Conservation (phyloP, 2,888 invertebrate genomes). For the Protodeltote pygarga region DNA sequence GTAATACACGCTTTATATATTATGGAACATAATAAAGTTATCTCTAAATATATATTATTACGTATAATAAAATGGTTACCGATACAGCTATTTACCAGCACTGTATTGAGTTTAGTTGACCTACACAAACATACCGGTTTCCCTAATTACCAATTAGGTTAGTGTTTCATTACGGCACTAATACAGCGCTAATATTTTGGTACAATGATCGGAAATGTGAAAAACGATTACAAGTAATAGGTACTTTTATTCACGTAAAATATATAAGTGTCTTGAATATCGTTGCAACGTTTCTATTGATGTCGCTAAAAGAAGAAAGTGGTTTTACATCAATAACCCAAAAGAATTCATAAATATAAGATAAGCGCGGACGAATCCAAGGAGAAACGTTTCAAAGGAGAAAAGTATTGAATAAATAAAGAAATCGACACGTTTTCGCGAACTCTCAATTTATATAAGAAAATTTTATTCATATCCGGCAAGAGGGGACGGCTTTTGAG, state of each 20-base stretch:
- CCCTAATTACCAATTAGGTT: constrained; percentile 24
- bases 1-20: too few species aligned
- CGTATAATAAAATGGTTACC: constrained; percentile 18
- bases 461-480: constrained; percentile 81
- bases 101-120: constrained; percentile 38
- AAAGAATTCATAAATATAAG: constrained; percentile 78
- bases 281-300: constrained; percentile 44
- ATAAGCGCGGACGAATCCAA: constrained; percentile 75
- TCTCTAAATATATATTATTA: constrained; percentile 11
- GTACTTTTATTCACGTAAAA: constrained; percentile 16
- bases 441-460: constrained; percentile 83
- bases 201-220: constrained; percentile 1
- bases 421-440: constrained; percentile 84
- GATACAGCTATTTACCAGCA: constrained; percentile 23
- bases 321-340: constrained; percentile 68
- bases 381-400: constrained; percentile 76
- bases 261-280: constrained; percentile 14
- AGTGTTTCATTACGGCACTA: constrained; percentile 31
- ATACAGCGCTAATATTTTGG: not conserved
- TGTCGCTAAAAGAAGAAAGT: constrained; percentile 61
- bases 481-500: constrained; percentile 73
- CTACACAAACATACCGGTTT: constrained; percentile 32
- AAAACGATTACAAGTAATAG: constrained; percentile 2
- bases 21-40: not conserved
- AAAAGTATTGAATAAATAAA: constrained; percentile 84